Evolutionary conservation across 2,888 invertebrate species (phyloP).

Genomic region (Diloba caeruleocephala): DNA sequence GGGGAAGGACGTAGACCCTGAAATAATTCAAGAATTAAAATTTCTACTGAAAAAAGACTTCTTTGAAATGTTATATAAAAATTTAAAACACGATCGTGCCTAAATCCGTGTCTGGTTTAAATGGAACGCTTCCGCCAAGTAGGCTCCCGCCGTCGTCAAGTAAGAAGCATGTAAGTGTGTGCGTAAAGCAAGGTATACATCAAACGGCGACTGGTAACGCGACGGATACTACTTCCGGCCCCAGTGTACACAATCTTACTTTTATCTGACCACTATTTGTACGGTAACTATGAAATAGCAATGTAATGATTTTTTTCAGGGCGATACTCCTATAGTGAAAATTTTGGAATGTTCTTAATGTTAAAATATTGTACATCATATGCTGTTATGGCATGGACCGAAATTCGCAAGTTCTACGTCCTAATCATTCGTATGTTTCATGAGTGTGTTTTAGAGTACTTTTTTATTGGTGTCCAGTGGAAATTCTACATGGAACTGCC

Average conservation of each 20-base stretch:
- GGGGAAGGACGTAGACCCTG: too few relatives aligned
- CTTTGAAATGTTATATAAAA: background rate
- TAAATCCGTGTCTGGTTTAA: slow-evolving; percentile 26
- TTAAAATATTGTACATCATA: too few relatives aligned
- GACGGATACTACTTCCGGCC: slow-evolving; percentile 50
- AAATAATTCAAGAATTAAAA: too few relatives aligned
- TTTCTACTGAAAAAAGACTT: too few relatives aligned
- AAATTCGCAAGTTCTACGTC: too few relatives aligned
- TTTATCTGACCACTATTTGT: slow-evolving; percentile 44
- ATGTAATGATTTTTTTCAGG: background rate
- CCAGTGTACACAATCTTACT: slow-evolving; percentile 47
- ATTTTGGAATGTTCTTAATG: too few relatives aligned
- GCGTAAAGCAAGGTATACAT: slow-evolving; percentile 45
- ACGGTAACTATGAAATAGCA: slow-evolving; percentile 33
- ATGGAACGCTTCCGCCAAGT: background rate
- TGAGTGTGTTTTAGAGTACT: too few relatives aligned
- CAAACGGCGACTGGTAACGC: slow-evolving; percentile 21
- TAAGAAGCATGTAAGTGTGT: slow-evolving; percentile 44
- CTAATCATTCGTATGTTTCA: too few relatives aligned
- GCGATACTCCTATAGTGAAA: too few relatives aligned
- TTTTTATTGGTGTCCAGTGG: too few relatives aligned
- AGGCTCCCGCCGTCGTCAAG: background rate
- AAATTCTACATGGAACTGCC: too few relatives aligned
- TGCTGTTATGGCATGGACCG: too few relatives aligned
- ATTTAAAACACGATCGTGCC: background rate